Conservation (phyloP, 2,113 vertebrate species). For the Alosa alosa region DNA sequence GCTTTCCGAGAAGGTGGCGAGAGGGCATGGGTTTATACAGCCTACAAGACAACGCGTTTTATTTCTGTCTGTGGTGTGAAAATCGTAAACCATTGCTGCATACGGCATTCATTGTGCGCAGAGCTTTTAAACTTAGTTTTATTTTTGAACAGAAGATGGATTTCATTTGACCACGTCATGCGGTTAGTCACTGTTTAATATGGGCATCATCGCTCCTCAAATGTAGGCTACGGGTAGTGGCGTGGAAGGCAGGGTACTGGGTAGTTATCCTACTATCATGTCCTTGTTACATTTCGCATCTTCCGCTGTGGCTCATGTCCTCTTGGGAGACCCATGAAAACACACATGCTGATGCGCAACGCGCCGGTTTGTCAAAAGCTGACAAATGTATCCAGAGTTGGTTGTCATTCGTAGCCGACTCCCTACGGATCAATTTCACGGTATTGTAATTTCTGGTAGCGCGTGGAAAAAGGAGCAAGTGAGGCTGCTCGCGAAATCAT, state of each 20-base stretch:
- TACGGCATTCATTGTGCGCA: neutral
- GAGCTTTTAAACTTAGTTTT: neutral
- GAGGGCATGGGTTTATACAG: neutral
- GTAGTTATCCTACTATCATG: constrained; percentile 5
- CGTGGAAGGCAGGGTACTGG: neutral
- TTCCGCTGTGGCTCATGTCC: neutral
- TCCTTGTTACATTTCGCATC: constrained; percentile 19
- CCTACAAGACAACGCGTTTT: neutral
- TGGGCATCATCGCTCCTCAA: neutral
- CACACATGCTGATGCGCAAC: neutral
- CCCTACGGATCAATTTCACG: constrained; percentile 16
- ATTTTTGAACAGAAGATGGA: neutral
- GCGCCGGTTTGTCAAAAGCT: neutral
- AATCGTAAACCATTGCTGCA: neutral
- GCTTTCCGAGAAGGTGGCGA: neutral
- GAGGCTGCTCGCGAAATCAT: constrained; percentile 59
- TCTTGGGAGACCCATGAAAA: neutral
- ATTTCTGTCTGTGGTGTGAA: neutral
- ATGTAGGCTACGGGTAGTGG: neutral
- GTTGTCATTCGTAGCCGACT: neutral
- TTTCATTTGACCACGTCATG: neutral
- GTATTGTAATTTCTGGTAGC: constrained; percentile 27
- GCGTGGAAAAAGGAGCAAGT: constrained; percentile 50
- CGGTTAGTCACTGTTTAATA: neutral
- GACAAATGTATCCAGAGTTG: neutral